Conservation (phyloP, 2,113 vertebrate genomes). For the Eretmochelys imbricata region DNA sequence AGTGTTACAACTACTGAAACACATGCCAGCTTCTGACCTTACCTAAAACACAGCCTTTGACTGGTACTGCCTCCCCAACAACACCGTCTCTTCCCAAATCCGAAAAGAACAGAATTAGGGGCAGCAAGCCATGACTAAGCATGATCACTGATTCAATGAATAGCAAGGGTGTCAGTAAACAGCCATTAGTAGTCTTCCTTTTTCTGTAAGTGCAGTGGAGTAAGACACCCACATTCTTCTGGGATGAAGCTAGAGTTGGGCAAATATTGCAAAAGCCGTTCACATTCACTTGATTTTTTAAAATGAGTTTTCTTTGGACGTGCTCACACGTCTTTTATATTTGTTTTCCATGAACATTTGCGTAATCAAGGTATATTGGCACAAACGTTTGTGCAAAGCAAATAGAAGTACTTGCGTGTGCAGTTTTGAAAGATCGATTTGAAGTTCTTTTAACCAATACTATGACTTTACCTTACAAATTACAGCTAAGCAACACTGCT, state of each 20-base stretch:
- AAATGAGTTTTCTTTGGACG: not conserved
- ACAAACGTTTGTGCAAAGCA: not conserved
- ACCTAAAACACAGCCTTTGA: not conserved
- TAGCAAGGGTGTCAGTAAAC: accelerated
- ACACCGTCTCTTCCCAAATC: not conserved
- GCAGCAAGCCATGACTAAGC: not conserved
- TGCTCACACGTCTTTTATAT: not conserved
- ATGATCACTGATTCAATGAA: not conserved
- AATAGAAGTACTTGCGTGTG: not conserved
- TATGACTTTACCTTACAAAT: not conserved
- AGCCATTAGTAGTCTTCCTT: not conserved
- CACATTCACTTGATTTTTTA: not conserved
- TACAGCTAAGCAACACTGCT: not conserved
- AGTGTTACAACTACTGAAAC: not conserved
- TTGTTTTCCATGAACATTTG: slow-evolving; percentile 25
- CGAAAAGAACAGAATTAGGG: not conserved
- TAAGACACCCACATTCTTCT: not conserved
- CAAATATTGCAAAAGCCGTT: slow-evolving; percentile 32
- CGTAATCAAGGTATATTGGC: slow-evolving; percentile 5
- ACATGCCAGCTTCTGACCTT: not conserved
- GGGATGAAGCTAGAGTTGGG: not conserved
- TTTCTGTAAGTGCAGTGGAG: not conserved
- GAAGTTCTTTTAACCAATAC: not conserved
- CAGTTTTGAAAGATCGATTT: not conserved
- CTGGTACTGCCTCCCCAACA: accelerated